phyloP scores from a whole-genome alignment of 2,888 invertebrate species.

The Digitonthophagus gazella region DNA sequence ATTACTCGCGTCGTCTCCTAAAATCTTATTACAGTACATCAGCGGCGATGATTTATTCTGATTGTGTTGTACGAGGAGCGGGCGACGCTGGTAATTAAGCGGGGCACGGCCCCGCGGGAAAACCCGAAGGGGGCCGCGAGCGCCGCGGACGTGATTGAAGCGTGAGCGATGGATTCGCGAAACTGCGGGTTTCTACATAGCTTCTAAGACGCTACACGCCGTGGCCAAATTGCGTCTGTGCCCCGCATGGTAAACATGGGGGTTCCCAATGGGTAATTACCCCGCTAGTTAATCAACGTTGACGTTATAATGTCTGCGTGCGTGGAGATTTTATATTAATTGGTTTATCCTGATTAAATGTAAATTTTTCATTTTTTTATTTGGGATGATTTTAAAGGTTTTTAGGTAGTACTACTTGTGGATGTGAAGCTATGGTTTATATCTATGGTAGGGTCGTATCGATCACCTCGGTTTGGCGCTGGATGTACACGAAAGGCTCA shows the following conservation, averaged over 20 bases:
- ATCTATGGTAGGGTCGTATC: neutral
- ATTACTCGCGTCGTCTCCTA: conserved; percentile 11
- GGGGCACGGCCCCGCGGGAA: neutral
- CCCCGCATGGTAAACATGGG: neutral
- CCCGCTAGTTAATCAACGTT: neutral
- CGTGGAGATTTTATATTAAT: neutral
- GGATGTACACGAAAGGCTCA: neutral
- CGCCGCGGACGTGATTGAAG: neutral
- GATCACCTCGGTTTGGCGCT: neutral
- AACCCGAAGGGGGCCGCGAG: neutral
- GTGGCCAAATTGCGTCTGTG: neutral
- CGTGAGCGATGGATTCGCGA: neutral
- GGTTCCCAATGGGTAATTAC: neutral
- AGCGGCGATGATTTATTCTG: conserved; percentile 16
- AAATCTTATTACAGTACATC: conserved; percentile 13
- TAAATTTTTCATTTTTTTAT: too few relatives aligned
- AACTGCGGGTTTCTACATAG: neutral
- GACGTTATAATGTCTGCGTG: neutral
- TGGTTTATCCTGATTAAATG: too few relatives aligned
- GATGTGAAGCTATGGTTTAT: neutral
- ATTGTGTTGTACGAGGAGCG: conserved; percentile 6
- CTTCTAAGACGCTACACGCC: neutral
- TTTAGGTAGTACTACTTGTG: neutral
- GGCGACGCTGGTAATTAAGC: neutral
- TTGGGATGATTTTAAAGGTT: too few relatives aligned